A percentile compares a stretch with the other conserved stretches of the same genome.
These are phyloP conservation scores for Platyrinchus mystaceus DNA, from an alignment of 2,797 vertebrate species.

Conservation along the genomic window DNA sequence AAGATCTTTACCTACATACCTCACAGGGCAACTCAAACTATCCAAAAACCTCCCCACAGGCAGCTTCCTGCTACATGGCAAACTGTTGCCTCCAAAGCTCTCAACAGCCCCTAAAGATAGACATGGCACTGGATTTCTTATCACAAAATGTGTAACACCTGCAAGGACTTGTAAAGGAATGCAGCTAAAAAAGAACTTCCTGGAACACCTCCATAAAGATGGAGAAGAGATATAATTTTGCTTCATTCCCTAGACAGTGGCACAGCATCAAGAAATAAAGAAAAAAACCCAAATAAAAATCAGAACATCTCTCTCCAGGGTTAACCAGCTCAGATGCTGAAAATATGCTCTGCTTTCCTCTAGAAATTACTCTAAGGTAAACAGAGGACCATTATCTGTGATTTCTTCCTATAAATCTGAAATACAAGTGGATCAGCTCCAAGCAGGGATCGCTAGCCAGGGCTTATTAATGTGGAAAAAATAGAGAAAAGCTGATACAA, in stretches of 20 bases:
- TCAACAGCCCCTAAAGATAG: not conserved
- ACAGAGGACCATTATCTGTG: not conserved
- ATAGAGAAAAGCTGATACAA: not conserved
- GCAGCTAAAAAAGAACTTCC: not conserved
- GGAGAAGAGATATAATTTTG: not conserved
- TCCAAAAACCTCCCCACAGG: not conserved
- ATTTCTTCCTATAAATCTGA: not conserved
- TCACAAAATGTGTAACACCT: rapidly evolving
- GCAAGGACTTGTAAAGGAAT: not conserved
- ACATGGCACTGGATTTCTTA: not conserved
- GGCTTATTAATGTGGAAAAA: not conserved
- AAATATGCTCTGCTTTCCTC: not conserved
- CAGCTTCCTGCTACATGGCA: not conserved
- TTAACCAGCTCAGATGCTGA: not conserved
- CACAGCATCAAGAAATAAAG: not conserved
- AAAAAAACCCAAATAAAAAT: not conserved
- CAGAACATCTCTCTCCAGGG: not conserved
- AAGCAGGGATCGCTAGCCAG: not conserved
- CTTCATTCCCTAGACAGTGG: not conserved
- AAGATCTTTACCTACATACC: not conserved
- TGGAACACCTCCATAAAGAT: not conserved
- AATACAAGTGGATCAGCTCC: not conserved
- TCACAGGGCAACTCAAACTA: not conserved
- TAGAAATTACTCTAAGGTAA: not conserved
- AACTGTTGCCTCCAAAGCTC: not conserved